phyloP scores from a whole-genome alignment of 2,113 vertebrate genomes.

The Trogon melanurus region DNA sequence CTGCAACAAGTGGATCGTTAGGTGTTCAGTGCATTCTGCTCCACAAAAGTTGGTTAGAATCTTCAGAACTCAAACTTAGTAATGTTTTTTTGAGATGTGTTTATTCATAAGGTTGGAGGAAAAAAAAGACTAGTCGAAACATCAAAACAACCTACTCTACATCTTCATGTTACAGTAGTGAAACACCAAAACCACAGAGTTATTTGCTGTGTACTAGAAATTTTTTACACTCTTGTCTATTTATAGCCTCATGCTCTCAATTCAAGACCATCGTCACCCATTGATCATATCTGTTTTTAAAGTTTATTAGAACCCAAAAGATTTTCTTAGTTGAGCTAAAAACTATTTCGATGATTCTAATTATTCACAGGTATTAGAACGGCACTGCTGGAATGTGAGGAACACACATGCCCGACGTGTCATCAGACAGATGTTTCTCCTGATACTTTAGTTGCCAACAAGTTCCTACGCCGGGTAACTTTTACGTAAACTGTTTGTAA shows the following conservation, averaged over 20 bases:
- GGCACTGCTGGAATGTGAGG: slow-evolving; percentile 88
- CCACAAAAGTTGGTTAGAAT: neutral
- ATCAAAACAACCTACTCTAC: neutral
- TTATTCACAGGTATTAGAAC: slow-evolving; percentile 85
- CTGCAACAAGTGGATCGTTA: neutral
- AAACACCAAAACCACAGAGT: neutral
- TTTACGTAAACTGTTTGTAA: neutral
- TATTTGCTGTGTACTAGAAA: neutral
- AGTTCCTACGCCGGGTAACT: slow-evolving; percentile 90
- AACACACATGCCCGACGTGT: slow-evolving; percentile 89
- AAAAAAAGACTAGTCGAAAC: neutral
- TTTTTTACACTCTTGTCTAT: neutral
- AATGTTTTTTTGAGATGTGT: neutral
- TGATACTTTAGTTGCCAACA: slow-evolving; percentile 90
- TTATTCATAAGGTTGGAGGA: neutral
- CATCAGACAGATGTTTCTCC: slow-evolving; percentile 88
- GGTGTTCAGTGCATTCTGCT: neutral
- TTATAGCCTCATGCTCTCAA: neutral
- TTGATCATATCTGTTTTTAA: neutral
- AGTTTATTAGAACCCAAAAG: neutral
- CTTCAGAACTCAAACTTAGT: too few relatives aligned
- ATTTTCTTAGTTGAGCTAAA: neutral
- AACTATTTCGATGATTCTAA: neutral
- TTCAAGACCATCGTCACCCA: neutral
- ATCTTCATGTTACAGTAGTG: neutral